Percentiles rank a stretch among this genome's conserved stretches.
phyloP scores from a whole-genome alignment of 2,113 vertebrate genomes.

The Lampris megalopsis region DNA sequence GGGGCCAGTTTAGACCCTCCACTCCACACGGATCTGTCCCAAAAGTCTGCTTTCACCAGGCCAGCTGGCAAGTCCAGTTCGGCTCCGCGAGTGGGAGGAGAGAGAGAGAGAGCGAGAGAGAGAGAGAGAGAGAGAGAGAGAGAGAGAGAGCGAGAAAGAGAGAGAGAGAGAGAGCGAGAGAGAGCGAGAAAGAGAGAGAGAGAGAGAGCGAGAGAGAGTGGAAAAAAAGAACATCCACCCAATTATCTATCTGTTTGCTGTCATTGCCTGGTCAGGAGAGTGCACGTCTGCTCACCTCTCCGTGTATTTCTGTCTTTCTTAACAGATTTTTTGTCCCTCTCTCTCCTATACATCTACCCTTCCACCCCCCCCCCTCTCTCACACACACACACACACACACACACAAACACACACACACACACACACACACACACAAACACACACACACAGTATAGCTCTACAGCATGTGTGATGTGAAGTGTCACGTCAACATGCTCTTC shows the following conservation, averaged over 20 bases:
- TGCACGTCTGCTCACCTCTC: not conserved
- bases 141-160: conserved; percentile 16
- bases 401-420: too few relatives aligned
- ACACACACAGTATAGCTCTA: too few relatives aligned
- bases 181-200: too few relatives aligned
- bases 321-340: not conserved
- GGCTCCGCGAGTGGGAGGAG: conserved; percentile 39
- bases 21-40: conserved; percentile 79
- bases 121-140: conserved; percentile 29
- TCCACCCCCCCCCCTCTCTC: too few relatives aligned
- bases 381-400: too few relatives aligned
- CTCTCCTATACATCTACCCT: not conserved
- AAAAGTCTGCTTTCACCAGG: conserved; percentile 74
- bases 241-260: conserved; percentile 47
- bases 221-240: conserved; percentile 63
- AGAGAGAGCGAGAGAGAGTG: too few relatives aligned
- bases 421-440: too few relatives aligned
- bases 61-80: conserved; percentile 61
- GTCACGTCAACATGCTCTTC: too few relatives aligned
- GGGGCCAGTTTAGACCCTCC: conserved; percentile 77
- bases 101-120: too few relatives aligned
- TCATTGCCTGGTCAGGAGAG: conserved; percentile 7
- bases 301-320: not conserved
- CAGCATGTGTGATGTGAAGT: too few relatives aligned
- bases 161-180: conserved; percentile 37